phyloP scores from a whole-genome alignment of 2,113 vertebrate genomes.

The Psittacula cyanocephala region DNA sequence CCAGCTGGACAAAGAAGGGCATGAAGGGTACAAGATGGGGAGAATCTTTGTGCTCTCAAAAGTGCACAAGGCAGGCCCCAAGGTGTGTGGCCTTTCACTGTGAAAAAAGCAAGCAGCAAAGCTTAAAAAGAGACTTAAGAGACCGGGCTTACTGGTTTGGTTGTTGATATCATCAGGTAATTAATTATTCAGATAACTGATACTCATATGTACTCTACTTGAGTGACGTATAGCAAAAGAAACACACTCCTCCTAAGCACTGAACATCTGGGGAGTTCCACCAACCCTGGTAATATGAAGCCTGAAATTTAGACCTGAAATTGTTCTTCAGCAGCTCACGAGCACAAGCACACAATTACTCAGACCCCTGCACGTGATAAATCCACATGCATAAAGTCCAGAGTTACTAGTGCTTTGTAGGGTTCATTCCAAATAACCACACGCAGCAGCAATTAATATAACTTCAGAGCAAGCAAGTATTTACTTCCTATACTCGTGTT shows the following conservation, averaged over 20 bases:
- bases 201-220: accelerated
- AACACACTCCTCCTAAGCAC: not conserved
- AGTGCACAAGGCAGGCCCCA: not conserved
- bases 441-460: not conserved
- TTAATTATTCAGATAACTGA: not conserved
- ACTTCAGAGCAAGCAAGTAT: not conserved
- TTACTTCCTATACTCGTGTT: not conserved
- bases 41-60: not conserved
- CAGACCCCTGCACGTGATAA: not conserved
- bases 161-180: not conserved
- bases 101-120: not conserved
- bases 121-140: not conserved
- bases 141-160: not conserved
- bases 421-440: not conserved
- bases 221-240: not conserved
- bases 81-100: not conserved
- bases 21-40: not conserved
- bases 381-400: accelerated
- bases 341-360: not conserved
- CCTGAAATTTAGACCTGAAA: not conserved
- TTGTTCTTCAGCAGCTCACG: not conserved
- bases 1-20: not conserved
- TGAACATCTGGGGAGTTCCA: not conserved
- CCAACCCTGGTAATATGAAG: not conserved
- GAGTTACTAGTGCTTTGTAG: not conserved